These are phyloP conservation scores for Sciaenops ocellatus DNA, from an alignment of 2,797 vertebrate species.

Conservation along the genomic window DNA sequence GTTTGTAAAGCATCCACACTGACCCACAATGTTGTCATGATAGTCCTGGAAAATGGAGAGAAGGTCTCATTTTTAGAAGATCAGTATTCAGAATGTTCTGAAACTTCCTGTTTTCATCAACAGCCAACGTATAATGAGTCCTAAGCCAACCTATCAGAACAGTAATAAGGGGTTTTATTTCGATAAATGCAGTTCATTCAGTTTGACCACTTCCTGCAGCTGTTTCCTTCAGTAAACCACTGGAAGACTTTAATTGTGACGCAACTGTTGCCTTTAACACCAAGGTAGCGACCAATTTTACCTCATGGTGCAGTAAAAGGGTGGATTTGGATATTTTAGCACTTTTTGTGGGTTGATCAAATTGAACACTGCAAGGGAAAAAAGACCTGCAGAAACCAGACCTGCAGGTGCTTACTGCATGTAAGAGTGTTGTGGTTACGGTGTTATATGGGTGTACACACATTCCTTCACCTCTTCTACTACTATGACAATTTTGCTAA, in stretches of 20 bases:
- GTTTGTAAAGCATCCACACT: not conserved
- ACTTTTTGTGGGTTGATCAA: constrained; percentile 1
- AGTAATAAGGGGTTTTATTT: not conserved
- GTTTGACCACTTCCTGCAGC: constrained; percentile 14
- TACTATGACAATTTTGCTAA: not conserved
- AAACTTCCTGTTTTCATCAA: not conserved
- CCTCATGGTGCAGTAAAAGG: not conserved
- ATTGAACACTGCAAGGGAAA: not conserved
- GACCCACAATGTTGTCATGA: too few species aligned
- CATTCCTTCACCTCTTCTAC: not conserved
- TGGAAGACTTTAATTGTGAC: constrained; percentile 13
- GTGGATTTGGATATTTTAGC: not conserved
- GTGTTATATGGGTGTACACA: not conserved
- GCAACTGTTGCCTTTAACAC: constrained; percentile 11
- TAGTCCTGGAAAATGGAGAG: too few species aligned
- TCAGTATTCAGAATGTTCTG: not conserved
- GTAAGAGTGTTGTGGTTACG: not conserved
- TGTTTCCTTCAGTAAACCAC: constrained; percentile 18
- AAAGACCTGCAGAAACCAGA: not conserved
- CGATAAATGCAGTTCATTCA: constrained; percentile 3
- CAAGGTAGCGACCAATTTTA: not conserved
- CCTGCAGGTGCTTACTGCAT: not conserved
- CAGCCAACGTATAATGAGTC: too few species aligned
- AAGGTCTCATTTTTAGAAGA: not conserved
- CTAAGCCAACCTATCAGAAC: not conserved